phyloP scores from a whole-genome alignment of 2,797 vertebrate species.

The Eremophila alpestris region DNA sequence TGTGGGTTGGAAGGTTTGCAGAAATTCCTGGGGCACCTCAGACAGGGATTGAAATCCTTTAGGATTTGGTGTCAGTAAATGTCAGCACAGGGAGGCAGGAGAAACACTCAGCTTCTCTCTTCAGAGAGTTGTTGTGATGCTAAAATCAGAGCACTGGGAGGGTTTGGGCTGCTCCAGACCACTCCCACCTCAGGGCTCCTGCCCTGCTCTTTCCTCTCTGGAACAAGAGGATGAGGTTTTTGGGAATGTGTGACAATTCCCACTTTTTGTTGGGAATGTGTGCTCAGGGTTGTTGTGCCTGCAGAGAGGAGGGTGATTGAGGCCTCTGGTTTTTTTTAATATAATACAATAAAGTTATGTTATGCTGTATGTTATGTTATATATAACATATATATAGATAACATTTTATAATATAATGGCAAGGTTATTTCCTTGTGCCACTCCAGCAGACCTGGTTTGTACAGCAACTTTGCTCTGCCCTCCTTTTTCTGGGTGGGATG shows the following conservation, averaged over 20 bases:
- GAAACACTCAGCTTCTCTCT: background rate
- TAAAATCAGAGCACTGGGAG: background rate
- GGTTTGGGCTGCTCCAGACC: background rate
- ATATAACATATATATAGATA: too few species aligned
- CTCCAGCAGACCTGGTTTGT: background rate
- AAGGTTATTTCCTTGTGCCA: background rate
- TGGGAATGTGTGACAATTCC: background rate
- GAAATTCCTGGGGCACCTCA: background rate
- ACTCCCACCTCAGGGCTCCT: background rate
- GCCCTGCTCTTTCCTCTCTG: background rate
- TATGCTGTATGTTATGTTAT: too few species aligned
- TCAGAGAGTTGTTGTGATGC: background rate
- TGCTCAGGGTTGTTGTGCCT: background rate
- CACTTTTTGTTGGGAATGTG: background rate
- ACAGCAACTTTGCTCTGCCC: background rate
- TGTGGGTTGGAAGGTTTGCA: background rate
- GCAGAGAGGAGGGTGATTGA: background rate
- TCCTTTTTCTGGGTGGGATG: too few species aligned
- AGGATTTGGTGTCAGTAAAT: background rate
- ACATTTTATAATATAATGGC: too few species aligned
- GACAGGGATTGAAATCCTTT: background rate
- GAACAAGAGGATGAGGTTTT: background rate
- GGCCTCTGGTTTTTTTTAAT: background rate
- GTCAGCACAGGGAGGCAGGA: background rate
- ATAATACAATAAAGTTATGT: too few species aligned